Evolutionary conservation across 2,113 vertebrate species (phyloP).

Genomic region (Indicator maculatus): DNA sequence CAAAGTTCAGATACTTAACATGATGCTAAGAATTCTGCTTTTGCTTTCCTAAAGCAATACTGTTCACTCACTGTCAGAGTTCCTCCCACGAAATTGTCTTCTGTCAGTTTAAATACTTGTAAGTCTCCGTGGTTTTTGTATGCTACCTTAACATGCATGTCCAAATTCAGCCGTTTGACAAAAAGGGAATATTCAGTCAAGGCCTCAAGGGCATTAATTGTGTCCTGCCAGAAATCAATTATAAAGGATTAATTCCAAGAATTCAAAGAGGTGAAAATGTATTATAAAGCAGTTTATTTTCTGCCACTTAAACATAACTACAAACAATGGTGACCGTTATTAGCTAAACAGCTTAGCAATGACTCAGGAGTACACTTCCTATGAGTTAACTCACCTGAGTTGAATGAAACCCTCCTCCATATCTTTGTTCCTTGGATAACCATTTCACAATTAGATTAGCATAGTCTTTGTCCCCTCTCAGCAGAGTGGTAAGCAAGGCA

Average conservation of each 20-base stretch:
- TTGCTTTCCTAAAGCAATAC: background rate
- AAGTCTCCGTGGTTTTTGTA: constrained; percentile 76
- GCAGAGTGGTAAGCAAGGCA: constrained; percentile 80
- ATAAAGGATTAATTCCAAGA: background rate
- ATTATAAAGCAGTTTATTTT: background rate
- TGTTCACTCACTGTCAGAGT: constrained; percentile 76
- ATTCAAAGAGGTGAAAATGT: background rate
- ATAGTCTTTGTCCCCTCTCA: constrained; percentile 78
- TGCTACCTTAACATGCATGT: constrained; percentile 81
- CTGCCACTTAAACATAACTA: background rate
- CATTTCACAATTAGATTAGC: constrained; percentile 85
- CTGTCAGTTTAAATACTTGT: constrained; percentile 71
- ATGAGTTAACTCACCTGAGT: constrained; percentile 80
- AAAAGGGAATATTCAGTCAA: constrained; percentile 82
- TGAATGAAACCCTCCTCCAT: constrained; percentile 87
- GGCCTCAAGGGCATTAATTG: constrained; percentile 85
- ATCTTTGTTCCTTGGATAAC: constrained; percentile 89
- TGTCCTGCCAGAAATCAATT: constrained; percentile 80
- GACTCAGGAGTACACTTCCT: background rate
- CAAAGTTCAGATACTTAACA: background rate
- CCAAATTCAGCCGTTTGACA: constrained; percentile 66
- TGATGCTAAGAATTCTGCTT: background rate
- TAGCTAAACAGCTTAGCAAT: background rate
- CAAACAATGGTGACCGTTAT: background rate
- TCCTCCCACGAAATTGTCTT: constrained; percentile 75